phyloP scores from a whole-genome alignment of 30 jellyfish, hydroid and myxozoan genomes.

The Turritopsis dohrnii region DNA sequence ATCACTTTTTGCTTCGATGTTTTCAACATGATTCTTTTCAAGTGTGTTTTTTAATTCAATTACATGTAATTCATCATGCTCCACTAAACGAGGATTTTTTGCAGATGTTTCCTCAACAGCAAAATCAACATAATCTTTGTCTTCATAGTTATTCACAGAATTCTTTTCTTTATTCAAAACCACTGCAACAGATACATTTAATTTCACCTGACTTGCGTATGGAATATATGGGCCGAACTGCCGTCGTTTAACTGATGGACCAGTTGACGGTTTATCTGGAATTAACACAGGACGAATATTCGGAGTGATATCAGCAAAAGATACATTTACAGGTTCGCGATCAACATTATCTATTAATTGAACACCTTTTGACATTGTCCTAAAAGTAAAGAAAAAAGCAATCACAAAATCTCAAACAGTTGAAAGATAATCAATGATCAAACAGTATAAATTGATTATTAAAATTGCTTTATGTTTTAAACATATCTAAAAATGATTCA shows the following conservation, averaged over 20 bases:
- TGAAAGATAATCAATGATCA: too few relatives aligned
- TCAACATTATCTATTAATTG: too few relatives aligned
- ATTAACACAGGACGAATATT: neutral
- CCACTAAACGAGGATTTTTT: neutral
- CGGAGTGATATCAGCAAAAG: neutral
- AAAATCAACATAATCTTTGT: neutral
- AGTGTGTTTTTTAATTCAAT: neutral
- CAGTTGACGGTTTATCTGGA: neutral
- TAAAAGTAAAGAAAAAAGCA: neutral
- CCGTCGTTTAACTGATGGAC: neutral
- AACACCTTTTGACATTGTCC: neutral
- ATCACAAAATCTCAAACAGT: neutral
- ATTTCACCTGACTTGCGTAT: neutral
- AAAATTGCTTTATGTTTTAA: too few relatives aligned
- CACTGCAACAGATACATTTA: neutral
- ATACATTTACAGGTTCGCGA: neutral
- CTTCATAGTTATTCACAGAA: neutral
- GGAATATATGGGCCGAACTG: neutral
- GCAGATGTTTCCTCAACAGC: neutral
- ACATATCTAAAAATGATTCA: too few relatives aligned
- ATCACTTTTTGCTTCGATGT: neutral
- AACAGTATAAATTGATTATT: too few relatives aligned
- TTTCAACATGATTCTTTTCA: neutral
- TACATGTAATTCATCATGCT: neutral
- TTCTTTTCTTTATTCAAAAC: neutral